These are phyloP conservation scores for Prionailurus viverrinus DNA, from an alignment of 2,113 vertebrate species.

Conservation along the genomic window DNA sequence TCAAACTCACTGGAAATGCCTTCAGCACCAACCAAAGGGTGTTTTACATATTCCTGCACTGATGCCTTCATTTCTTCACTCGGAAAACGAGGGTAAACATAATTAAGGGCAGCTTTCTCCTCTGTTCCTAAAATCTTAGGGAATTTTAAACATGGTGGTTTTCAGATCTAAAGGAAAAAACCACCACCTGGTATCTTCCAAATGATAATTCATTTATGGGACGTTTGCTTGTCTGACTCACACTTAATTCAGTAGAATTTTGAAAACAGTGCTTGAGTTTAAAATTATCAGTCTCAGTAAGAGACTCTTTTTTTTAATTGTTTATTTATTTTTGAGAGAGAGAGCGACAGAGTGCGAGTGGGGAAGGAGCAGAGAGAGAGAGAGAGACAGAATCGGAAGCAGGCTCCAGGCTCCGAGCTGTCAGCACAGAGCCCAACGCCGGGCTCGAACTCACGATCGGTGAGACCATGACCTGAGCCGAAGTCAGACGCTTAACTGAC, in stretches of 20 bases:
- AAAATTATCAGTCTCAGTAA: conserved; percentile 88
- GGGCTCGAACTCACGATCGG: no score
- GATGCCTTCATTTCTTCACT: not conserved
- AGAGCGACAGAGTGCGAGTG: no score
- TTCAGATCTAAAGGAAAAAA: not conserved
- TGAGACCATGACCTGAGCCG: no score
- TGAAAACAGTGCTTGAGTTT: not conserved
- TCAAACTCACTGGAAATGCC: not conserved
- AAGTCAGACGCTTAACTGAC: no score
- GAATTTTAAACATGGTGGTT: not conserved
- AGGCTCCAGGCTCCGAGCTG: no score
- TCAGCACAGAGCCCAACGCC: no score
- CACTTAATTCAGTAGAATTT: not conserved
- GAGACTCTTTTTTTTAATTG: conserved; percentile 77
- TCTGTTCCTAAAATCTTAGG: not conserved
- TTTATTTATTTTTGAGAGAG: no score
- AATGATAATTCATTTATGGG: not conserved
- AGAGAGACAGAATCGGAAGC: no score
- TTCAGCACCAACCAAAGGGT: no score
- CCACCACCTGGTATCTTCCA: not conserved
- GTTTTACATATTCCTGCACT: not conserved
- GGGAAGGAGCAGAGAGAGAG: no score
- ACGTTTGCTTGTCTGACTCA: not conserved
- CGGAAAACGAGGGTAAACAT: not conserved
- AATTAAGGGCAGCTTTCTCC: not conserved